These are phyloP conservation scores for Apotomis turbidana DNA, from an alignment of 2,888 invertebrate genomes.

Conservation along the genomic window DNA sequence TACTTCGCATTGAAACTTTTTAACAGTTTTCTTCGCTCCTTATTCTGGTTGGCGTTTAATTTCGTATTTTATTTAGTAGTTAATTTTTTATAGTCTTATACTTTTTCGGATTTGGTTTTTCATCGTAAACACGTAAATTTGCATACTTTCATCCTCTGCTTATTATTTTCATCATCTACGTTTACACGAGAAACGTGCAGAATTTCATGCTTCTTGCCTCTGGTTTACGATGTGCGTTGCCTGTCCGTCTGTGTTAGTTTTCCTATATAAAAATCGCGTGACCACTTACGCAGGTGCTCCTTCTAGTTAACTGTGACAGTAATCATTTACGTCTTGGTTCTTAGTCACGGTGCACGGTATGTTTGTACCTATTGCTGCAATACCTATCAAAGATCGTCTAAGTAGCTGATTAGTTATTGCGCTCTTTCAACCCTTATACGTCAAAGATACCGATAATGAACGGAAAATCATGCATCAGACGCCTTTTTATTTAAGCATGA, in stretches of 20 bases:
- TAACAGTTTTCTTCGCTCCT: neutral
- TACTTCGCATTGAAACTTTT: neutral
- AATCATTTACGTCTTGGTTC: conserved; percentile 24
- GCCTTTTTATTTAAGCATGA: too few species aligned
- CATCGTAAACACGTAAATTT: too few species aligned
- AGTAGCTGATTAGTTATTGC: too few species aligned
- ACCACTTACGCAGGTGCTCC: conserved; percentile 13
- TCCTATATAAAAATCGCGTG: conserved; percentile 23
- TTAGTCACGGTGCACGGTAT: neutral
- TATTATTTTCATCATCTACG: neutral
- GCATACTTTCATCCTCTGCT: neutral
- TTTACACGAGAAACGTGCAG: neutral
- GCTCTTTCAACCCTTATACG: too few species aligned
- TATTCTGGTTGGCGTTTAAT: neutral
- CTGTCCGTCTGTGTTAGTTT: neutral
- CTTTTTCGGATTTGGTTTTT: too few species aligned
- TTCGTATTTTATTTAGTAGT: neutral
- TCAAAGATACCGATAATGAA: too few species aligned
- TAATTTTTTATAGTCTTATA: too few species aligned
- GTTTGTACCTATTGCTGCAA: too few species aligned
- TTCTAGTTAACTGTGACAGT: conserved; percentile 15
- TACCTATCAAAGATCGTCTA: too few species aligned
- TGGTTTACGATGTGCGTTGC: neutral
- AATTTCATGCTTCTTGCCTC: neutral
- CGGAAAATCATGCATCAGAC: too few species aligned